A percentile compares a stretch with the other conserved stretches of the same genome.
Evolutionary conservation across 2,888 invertebrate species (phyloP).

Genomic region (Allophyes oxyacanthae): DNA sequence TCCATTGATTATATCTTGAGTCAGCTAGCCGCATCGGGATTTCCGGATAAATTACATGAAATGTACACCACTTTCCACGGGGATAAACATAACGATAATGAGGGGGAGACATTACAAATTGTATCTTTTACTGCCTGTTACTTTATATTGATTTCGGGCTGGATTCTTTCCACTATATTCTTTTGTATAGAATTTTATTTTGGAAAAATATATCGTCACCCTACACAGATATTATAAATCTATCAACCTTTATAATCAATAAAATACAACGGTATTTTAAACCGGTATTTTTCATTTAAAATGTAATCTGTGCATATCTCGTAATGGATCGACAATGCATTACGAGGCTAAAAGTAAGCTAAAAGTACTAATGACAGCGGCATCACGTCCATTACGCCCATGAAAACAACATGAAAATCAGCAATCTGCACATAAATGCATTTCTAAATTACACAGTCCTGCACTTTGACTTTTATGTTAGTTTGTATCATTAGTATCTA

Average conservation of each 20-base stretch:
- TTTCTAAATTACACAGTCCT: constrained; percentile 18
- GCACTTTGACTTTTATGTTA: constrained; percentile 12
- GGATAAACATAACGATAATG: constrained; percentile 31
- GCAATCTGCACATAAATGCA: constrained; percentile 30
- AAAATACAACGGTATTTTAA: not conserved
- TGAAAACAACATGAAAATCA: constrained; percentile 34
- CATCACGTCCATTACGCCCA: constrained; percentile 21
- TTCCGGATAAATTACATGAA: constrained; percentile 68
- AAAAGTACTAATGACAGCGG: constrained; percentile 34
- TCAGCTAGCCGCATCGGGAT: constrained; percentile 71
- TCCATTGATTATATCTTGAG: constrained; percentile 67
- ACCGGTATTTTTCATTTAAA: not conserved
- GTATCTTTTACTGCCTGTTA: constrained; percentile 78
- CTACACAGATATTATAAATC: constrained; percentile 59
- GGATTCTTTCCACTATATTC: constrained; percentile 65
- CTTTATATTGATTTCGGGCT: constrained; percentile 70
- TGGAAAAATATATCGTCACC: constrained; percentile 46
- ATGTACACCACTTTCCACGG: constrained; percentile 53
- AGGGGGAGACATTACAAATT: constrained; percentile 64
- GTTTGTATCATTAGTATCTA: constrained; percentile 10
- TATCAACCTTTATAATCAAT: constrained; percentile 2
- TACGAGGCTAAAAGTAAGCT: constrained; percentile 31
- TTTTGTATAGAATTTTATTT: constrained; percentile 70
- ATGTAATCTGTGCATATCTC: constrained; percentile 32
- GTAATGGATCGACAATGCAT: constrained; percentile 45